phyloP scores from a whole-genome alignment of 2,113 vertebrate species.

The Brachypodius melanocephalos region DNA sequence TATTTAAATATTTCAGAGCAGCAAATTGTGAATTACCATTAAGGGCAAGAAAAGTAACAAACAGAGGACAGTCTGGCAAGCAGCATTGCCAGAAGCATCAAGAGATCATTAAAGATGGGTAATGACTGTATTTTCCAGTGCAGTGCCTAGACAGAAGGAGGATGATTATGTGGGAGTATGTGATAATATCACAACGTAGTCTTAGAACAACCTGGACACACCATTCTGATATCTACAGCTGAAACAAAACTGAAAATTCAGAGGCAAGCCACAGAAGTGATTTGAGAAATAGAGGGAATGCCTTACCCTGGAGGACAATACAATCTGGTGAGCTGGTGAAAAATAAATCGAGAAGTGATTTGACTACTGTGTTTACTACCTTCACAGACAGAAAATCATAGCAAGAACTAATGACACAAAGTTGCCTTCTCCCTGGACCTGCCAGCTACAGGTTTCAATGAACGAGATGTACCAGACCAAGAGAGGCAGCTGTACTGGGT shows the following conservation, averaged over 20 bases:
- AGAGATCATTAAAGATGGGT: not conserved
- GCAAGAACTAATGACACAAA: not conserved
- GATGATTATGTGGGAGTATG: not conserved
- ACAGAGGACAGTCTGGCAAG: not conserved
- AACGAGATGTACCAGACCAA: not conserved
- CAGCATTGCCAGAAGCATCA: rapidly evolving
- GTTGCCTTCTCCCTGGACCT: not conserved
- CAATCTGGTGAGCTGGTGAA: not conserved
- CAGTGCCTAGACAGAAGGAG: not conserved
- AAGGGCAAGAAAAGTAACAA: not conserved
- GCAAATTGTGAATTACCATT: not conserved
- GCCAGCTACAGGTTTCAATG: not conserved
- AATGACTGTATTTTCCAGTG: rapidly evolving
- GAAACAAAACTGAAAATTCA: not conserved
- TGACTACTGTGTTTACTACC: not conserved
- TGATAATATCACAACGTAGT: not conserved
- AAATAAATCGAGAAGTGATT: not conserved
- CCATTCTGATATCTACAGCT: not conserved
- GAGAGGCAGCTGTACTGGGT: rapidly evolving
- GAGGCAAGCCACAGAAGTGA: not conserved
- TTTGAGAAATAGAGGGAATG: not conserved
- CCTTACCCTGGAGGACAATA: not conserved
- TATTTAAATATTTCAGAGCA: not conserved
- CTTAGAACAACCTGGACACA: not conserved
- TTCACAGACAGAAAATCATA: not conserved